Evolutionary conservation across 53 echinoderm and acorn worm species (phyloP).

Genomic region (Echinarachnius parma): DNA sequence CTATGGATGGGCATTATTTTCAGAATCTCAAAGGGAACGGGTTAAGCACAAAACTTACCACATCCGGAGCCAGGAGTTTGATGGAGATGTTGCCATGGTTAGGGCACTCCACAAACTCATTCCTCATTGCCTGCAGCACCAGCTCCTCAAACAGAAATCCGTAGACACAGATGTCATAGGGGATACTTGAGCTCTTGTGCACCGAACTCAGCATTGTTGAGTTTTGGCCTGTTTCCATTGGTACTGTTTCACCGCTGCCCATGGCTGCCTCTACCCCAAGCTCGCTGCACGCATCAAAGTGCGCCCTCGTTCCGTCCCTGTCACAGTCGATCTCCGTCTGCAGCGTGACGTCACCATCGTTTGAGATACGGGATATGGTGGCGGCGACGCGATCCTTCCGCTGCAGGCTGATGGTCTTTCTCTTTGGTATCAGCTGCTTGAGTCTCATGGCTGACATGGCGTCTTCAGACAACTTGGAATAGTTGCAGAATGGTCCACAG

Average conservation of each 20-base stretch:
- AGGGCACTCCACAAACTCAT: conserved; percentile 78
- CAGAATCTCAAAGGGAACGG: too few species aligned
- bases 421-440: conserved; percentile 34
- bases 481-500: conserved; percentile 64
- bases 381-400: conserved; percentile 33
- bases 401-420: conserved; percentile 11
- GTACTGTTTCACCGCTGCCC: conserved; percentile 20
- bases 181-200: conserved; percentile 44
- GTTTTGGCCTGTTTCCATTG: conserved; percentile 44
- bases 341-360: conserved; percentile 34
- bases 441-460: background rate
- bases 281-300: conserved; percentile 42
- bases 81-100: conserved; percentile 74
- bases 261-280: conserved; percentile 37
- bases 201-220: conserved; percentile 51
- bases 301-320: background rate
- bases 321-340: conserved; percentile 35
- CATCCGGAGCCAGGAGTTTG: conserved; percentile 88
- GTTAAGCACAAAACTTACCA: too few species aligned
- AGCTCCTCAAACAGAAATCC: conserved; percentile 92
- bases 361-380: conserved; percentile 4
- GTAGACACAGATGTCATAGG: conserved; percentile 63
- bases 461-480: conserved; percentile 29
- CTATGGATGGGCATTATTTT: too few species aligned
- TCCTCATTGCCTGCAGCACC: conserved; percentile 81